Conservation (phyloP, 1,140 invertebrate genomes). For the Brachionus paranguensis region DNA sequence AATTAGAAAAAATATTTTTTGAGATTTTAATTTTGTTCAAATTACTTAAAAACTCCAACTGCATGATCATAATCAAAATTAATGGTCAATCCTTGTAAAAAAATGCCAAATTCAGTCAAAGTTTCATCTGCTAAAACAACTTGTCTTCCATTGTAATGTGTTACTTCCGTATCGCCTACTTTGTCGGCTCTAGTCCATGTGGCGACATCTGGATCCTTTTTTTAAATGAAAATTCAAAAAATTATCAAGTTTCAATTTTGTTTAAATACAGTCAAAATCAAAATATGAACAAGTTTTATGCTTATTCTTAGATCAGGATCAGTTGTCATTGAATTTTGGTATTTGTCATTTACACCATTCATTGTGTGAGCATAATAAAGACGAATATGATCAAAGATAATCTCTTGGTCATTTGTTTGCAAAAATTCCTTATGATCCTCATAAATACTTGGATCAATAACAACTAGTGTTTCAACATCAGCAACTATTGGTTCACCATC, state of each 20-base stretch:
- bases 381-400: not conserved
- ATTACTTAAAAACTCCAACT: slow-evolving; percentile 17
- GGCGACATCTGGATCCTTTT: not conserved
- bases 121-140: not conserved
- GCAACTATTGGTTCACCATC: not conserved
- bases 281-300: not conserved
- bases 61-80: slow-evolving; percentile 20
- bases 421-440: not conserved
- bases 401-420: not conserved
- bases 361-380: slow-evolving; percentile 1
- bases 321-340: not conserved
- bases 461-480: slow-evolving; percentile 27
- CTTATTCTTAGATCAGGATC: slow-evolving; percentile 31
- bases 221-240: not conserved
- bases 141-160: not conserved
- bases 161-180: not conserved
- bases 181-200: not conserved
- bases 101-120: not conserved
- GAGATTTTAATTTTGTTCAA: not conserved
- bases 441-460: not conserved
- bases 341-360: not conserved
- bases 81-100: not conserved
- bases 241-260: not conserved
- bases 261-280: slow-evolving; percentile 18
- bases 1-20: not conserved